Base-by-base conservation (phyloP, 2,888 invertebrate species). In the Galerucella nymphaeae region DNA sequence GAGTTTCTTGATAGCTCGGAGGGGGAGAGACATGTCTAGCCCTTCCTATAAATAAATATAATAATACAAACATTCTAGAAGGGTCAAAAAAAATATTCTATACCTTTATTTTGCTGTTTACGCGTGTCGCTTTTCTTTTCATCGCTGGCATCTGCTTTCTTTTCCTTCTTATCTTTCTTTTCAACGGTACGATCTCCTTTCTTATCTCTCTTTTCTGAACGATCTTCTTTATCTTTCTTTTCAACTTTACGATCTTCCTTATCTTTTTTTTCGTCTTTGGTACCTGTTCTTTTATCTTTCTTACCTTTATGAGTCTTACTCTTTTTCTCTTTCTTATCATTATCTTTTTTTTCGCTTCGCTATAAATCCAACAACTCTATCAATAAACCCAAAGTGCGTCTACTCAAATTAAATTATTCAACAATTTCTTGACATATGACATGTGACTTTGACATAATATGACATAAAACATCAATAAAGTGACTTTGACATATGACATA, bases 191-290 rank as follows among this genome's bases (percentile, higher is more conserved):
- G n/a, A 6, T 38, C 41, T 48, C 18, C 18, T 65, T 48, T 18
- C 64, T 53, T 50, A 58, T 65, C 18, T 57, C 57, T 59, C 41
- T 58, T 18, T 5, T 45, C n/a, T n/a, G n/a, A 13, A 64, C 41
- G 50, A 63, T 42, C 50, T 72, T 62, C 23, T 13, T 71, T 59
- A 11, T 41, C 42, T 50, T 71, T 68, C 16, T 70, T 63, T 2
- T 58, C 62, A 2, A 45, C 10, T 16, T 2, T 42, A 30, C 30
- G 30, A 30, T 30, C 30, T 66, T 41, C 50, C 10, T 61, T 70
- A 13, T 41, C 42, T 50, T 71, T 68, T 14, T 70, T 63, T 1
- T 59, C 62, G 5, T 59, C 10, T 18, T 67, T 57, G 38, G 23
- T 57, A 63, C 13, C 42, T 3, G 14, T 6, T 50, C 14, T 50